Percentiles rank a stretch among this genome's conserved stretches.
Evolutionary conservation across 2,113 vertebrate genomes (phyloP).

Genomic region (Perognathus longimembris): DNA sequence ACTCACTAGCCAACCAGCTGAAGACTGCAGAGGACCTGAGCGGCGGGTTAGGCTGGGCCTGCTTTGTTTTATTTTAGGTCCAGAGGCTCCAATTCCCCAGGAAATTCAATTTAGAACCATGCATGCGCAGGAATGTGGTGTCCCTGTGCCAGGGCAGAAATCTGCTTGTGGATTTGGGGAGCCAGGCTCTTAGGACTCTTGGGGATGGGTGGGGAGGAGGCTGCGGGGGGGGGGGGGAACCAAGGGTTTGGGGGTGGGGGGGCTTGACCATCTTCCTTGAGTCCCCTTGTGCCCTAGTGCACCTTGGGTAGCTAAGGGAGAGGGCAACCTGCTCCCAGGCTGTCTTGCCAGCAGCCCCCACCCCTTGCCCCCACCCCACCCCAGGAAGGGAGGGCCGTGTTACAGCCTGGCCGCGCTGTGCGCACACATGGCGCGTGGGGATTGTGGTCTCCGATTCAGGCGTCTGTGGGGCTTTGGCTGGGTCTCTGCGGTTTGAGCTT

Average conservation of each 20-base stretch:
- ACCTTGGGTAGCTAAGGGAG: neutral
- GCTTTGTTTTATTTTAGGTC: constrained; percentile 70
- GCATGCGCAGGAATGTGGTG: constrained; percentile 61
- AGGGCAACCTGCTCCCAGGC: neutral
- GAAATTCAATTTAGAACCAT: constrained; percentile 75
- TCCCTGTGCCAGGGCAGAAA: constrained; percentile 61
- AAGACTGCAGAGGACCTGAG: neutral
- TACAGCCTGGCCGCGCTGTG: constrained; percentile 23
- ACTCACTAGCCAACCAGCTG: neutral
- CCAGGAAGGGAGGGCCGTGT: neutral
- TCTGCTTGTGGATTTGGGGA: constrained; percentile 38
- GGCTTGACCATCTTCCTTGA: neutral
- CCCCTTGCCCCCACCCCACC: neutral
- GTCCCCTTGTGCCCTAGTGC: neutral
- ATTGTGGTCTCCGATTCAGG: constrained; percentile 64
- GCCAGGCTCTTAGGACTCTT: constrained; percentile 32
- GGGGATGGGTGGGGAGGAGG: constrained; percentile 1
- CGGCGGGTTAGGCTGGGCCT: neutral
- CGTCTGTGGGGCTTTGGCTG: constrained; percentile 80
- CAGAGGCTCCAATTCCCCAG: constrained; percentile 67
- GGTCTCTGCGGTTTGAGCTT: constrained; percentile 80
- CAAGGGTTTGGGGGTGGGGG: constrained; percentile 31
- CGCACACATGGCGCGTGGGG: neutral
- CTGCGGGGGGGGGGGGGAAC: neutral
- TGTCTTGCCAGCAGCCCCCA: neutral